phyloP scores from a whole-genome alignment of 2,797 vertebrate species.

The Sebastes itinus region DNA sequence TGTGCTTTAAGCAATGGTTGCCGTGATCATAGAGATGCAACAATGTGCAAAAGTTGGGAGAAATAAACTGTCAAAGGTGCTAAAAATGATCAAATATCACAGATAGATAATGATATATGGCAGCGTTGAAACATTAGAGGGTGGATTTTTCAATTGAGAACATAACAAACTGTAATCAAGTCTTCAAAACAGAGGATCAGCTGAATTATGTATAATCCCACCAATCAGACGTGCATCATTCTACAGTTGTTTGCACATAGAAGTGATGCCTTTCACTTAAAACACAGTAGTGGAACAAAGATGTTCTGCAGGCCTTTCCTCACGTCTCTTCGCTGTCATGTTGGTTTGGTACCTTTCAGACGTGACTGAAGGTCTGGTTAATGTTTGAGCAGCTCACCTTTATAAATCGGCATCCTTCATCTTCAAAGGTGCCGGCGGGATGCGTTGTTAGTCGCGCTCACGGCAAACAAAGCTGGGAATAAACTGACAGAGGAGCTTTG shows the following conservation, averaged over 20 bases:
- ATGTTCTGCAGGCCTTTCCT: background rate
- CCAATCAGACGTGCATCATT: background rate
- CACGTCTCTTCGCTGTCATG: slow-evolving; percentile 21
- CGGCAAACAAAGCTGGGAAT: slow-evolving; percentile 82
- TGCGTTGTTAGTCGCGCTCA: slow-evolving; percentile 40
- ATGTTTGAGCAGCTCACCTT: slow-evolving; percentile 83
- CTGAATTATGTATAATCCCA: background rate
- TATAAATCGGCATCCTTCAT: slow-evolving; percentile 84
- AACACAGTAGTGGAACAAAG: background rate
- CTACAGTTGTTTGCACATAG: background rate
- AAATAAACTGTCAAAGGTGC: background rate
- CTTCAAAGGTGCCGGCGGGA: slow-evolving; percentile 83
- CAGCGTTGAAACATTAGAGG: background rate
- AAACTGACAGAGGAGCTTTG: slow-evolving; percentile 68
- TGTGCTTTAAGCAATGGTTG: background rate
- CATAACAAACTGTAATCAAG: background rate
- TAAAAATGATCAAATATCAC: background rate
- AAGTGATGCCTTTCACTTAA: background rate
- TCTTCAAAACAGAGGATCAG: background rate
- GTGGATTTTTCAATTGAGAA: background rate
- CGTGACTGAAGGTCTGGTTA: slow-evolving; percentile 82
- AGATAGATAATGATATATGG: background rate
- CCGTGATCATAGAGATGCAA: background rate
- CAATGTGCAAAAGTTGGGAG: background rate
- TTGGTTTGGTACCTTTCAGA: slow-evolving; percentile 22